phyloP scores from a whole-genome alignment of 2,113 vertebrate species.

The Mormyrus iriodes region DNA sequence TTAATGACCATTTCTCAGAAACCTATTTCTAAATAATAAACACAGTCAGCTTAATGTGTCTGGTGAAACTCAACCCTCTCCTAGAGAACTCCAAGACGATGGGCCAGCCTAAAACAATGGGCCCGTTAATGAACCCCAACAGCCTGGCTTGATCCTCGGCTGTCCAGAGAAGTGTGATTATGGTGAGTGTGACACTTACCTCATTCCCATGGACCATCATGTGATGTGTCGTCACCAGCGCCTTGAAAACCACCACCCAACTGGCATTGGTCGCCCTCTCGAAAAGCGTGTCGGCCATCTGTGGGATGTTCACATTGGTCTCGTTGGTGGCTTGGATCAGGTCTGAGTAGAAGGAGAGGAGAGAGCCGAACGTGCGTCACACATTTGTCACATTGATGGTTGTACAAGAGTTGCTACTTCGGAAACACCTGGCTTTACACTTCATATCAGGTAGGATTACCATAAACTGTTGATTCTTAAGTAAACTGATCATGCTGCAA shows the following conservation, averaged over 20 bases:
- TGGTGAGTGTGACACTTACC: slow-evolving; percentile 60
- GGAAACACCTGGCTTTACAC: neutral
- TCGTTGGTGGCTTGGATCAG: slow-evolving; percentile 96
- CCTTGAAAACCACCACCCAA: slow-evolving; percentile 99
- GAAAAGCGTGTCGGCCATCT: slow-evolving; percentile 93
- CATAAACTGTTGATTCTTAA: neutral
- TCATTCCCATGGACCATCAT: slow-evolving; percentile 97
- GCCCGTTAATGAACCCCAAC: neutral
- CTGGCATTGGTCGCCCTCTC: slow-evolving; percentile 95
- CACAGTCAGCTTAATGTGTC: neutral
- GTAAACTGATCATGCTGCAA: neutral
- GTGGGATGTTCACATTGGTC: slow-evolving; percentile 92
- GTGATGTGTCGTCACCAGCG: slow-evolving; percentile 94
- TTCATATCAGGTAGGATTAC: neutral
- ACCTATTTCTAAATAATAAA: neutral
- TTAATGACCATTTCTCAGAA: neutral
- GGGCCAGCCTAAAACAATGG: neutral
- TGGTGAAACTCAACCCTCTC: neutral
- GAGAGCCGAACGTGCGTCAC: neutral
- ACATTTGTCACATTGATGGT: neutral
- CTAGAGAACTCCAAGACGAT: neutral
- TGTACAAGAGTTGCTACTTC: neutral
- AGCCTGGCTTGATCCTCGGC: neutral
- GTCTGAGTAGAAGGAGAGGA: slow-evolving; percentile 60
- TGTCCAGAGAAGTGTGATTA: neutral